Evolutionary conservation across 1,140 invertebrate species (phyloP), one percentile per base, ranked within the genome.

Genomic region (Steinernema feltiae): DNA sequence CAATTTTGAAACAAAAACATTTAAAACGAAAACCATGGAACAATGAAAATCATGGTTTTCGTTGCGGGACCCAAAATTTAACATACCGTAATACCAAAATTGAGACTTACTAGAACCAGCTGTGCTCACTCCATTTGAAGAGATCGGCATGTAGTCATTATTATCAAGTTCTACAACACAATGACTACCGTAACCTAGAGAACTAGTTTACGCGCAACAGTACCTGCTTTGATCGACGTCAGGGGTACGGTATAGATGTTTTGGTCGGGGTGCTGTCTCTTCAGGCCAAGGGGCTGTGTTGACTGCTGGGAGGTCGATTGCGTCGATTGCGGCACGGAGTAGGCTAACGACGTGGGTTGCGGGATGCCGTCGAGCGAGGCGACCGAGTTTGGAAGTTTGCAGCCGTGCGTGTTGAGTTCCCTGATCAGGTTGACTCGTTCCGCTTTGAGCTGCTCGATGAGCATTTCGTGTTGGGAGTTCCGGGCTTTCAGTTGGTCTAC

Each of bases 211-310:
- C 3, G 7, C n/a, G n/a, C 7, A 3, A 63, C 15, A 3, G 53
- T 63, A 63, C 53, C 53, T 63, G 53, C 7, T 21, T 63, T 63
- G 24, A 63, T 63, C 53, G 53, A 63, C 53, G 53, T 63, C 53
- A 63, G 24, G 15, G 53, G 53, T n/a, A 63, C 53, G 15, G 53
- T 63, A 27, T 63, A 63, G 53, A 63, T 63, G 53, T 63, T 63
- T 3, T 27, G 12, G 24, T 63, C 53, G 24, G 53, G 15, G 24
- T 63, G 53, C 53, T 7, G 53, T 63, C 53, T 63, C 24, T 63
- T 63, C 12, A 63, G 15, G 24, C 53, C 53, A 3, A 63, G 53
- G 2, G 53, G 53, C 24, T 63, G 53, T 15, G 53, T 63, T 17
- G 53, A 63, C 53, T 63, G 53, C 53, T 7, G 24, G 53, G 53